These are phyloP conservation scores for Galeopsomyia nigrocyanea DNA, from an alignment of 2,888 invertebrate genomes.

Conservation along the genomic window DNA sequence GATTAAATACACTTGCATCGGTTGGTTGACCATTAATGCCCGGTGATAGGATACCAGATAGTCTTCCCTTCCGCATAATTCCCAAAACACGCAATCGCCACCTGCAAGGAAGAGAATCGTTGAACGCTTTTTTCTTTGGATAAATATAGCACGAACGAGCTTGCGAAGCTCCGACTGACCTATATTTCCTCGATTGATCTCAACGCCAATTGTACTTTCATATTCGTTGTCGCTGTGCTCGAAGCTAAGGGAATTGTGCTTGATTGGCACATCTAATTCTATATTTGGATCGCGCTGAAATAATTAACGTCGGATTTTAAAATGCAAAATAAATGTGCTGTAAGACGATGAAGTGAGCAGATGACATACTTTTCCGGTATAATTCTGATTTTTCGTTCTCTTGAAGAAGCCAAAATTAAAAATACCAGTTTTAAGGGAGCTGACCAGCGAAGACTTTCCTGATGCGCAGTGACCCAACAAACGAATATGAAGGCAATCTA, in stretches of 20 bases:
- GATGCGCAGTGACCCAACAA: constrained; percentile 80
- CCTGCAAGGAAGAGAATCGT: constrained; percentile 58
- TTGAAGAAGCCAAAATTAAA: constrained; percentile 76
- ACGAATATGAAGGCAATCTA: constrained; percentile 77
- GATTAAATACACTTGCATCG: constrained; percentile 74
- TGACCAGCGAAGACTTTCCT: constrained; percentile 79
- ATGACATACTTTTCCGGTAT: constrained; percentile 59
- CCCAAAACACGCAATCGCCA: constrained; percentile 76
- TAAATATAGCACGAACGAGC: no score
- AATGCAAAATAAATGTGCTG: constrained; percentile 3
- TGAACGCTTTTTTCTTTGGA: constrained; percentile 4
- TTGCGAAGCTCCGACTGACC: constrained; percentile 54
- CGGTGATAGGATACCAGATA: constrained; percentile 81
- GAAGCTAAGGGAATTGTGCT: constrained; percentile 74
- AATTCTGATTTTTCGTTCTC: constrained; percentile 70
- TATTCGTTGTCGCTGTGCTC: constrained; percentile 69
- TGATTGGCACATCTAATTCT: constrained; percentile 74
- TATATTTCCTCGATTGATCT: constrained; percentile 64
- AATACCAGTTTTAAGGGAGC: constrained; percentile 77
- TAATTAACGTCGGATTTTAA: constrained; percentile 11
- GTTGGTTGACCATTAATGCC: constrained; percentile 72
- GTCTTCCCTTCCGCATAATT: constrained; percentile 82
- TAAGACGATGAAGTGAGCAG: not conserved
- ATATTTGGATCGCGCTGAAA: constrained; percentile 70
- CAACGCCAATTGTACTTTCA: constrained; percentile 66